Percentiles rank a stretch among this genome's conserved stretches.
phyloP scores from a whole-genome alignment of 2,888 invertebrate genomes.

The Zele albiditarsus region DNA sequence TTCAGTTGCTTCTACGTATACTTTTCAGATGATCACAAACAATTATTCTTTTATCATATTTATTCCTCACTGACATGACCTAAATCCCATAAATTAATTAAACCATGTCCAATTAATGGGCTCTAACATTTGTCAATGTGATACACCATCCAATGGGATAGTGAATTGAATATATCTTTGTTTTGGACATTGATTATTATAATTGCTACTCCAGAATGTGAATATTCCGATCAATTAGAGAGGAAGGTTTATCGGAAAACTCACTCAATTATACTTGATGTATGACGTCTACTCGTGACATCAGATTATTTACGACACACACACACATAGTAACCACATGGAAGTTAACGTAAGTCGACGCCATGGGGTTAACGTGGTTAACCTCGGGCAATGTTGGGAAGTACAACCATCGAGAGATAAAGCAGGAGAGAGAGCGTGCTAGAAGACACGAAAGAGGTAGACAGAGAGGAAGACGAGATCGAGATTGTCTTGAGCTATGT shows the following conservation, averaged over 20 bases:
- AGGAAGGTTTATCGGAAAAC: neutral
- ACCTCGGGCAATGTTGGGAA: conserved; percentile 51
- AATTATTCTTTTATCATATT: neutral
- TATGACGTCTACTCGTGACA: conserved; percentile 40
- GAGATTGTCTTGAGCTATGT: conserved; percentile 46
- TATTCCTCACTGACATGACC: neutral
- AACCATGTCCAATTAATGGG: neutral
- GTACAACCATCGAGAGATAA: conserved; percentile 33
- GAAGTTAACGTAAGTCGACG: conserved; percentile 53
- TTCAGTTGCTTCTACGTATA: neutral
- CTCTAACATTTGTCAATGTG: neutral
- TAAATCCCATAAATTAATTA: neutral
- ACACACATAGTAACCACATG: conserved; percentile 45
- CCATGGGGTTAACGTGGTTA: conserved; percentile 65
- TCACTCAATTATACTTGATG: neutral
- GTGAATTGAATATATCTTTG: neutral
- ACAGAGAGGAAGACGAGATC: conserved; percentile 42
- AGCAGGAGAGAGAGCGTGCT: conserved; percentile 28
- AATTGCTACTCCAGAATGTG: neutral
- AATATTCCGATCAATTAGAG: neutral
- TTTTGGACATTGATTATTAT: neutral
- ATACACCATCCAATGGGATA: neutral
- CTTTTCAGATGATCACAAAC: neutral
- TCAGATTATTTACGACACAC: conserved; percentile 59
- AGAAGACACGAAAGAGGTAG: neutral